Percentiles rank a stretch among this genome's conserved stretches.
phyloP scores from a whole-genome alignment of 2,888 invertebrate genomes.

The Ectemnius continuus region DNA sequence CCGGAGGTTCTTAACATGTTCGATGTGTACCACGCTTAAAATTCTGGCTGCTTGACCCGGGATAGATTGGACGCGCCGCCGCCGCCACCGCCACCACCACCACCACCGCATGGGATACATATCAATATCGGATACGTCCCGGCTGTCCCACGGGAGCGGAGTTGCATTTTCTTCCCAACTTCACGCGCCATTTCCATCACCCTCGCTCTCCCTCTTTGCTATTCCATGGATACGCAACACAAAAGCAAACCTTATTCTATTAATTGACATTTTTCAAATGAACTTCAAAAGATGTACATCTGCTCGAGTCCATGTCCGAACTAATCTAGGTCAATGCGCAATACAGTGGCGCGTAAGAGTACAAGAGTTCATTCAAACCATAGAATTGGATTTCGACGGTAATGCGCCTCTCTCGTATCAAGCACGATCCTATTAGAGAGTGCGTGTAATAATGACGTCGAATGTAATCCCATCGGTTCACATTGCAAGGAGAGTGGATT shows the following conservation, averaged over 20 bases:
- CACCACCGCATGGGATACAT: constrained; percentile 74
- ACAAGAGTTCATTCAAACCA: neutral
- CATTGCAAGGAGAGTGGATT: neutral
- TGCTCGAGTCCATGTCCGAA: neutral
- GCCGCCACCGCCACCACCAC: constrained; percentile 35
- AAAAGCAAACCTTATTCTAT: neutral
- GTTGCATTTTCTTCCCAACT: constrained; percentile 52
- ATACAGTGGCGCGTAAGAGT: neutral
- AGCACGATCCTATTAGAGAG: neutral
- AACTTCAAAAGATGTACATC: neutral
- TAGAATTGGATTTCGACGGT: neutral
- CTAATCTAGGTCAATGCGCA: too few relatives aligned
- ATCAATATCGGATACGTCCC: constrained; percentile 72
- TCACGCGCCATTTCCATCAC: neutral
- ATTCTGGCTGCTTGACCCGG: constrained; percentile 78
- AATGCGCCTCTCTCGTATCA: neutral
- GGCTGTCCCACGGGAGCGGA: constrained; percentile 49
- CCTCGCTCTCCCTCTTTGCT: neutral
- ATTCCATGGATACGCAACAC: neutral
- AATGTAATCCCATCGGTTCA: neutral
- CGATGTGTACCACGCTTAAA: constrained; percentile 73
- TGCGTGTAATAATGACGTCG: neutral
- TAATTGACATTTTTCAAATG: neutral
- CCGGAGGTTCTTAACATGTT: constrained; percentile 16
- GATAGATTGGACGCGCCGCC: constrained; percentile 75